Conservation (phyloP, 2,888 invertebrate genomes). For the Caprella mutica region DNA sequence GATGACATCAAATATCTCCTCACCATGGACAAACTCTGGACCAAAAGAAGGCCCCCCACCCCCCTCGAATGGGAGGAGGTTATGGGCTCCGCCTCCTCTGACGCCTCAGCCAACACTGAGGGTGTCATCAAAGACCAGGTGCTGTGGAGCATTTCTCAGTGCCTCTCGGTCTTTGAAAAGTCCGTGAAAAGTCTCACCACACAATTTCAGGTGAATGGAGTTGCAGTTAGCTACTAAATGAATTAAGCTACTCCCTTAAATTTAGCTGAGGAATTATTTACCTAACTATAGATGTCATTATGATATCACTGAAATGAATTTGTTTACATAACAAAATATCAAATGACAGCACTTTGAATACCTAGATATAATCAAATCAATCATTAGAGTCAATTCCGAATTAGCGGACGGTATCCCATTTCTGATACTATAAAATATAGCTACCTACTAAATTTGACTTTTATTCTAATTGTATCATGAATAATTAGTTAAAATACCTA, state of each 20-base stretch:
- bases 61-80: slow-evolving; percentile 61
- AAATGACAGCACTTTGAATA: not conserved
- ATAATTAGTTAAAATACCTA: no score
- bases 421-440: not conserved
- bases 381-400: not conserved
- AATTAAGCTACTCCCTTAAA: no score
- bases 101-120: not conserved
- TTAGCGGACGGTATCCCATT: not conserved
- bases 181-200: slow-evolving; percentile 55
- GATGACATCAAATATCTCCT: slow-evolving; percentile 91
- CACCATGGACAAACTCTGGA: slow-evolving; percentile 92
- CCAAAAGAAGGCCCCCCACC: slow-evolving; percentile 69
- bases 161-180: slow-evolving; percentile 56
- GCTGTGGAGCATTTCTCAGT: slow-evolving; percentile 66
- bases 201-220: slow-evolving; percentile 44
- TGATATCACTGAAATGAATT: not conserved
- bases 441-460: no score
- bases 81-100: not conserved
- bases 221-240: no score
- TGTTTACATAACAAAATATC: not conserved
- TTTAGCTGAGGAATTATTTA: not conserved
- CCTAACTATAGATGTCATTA: not conserved
- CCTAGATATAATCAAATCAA: not conserved
- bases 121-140: slow-evolving; percentile 51
- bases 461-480: no score